Base-by-base conservation (phyloP, 2,113 vertebrate genomes). In the Amia ocellicauda region DNA sequence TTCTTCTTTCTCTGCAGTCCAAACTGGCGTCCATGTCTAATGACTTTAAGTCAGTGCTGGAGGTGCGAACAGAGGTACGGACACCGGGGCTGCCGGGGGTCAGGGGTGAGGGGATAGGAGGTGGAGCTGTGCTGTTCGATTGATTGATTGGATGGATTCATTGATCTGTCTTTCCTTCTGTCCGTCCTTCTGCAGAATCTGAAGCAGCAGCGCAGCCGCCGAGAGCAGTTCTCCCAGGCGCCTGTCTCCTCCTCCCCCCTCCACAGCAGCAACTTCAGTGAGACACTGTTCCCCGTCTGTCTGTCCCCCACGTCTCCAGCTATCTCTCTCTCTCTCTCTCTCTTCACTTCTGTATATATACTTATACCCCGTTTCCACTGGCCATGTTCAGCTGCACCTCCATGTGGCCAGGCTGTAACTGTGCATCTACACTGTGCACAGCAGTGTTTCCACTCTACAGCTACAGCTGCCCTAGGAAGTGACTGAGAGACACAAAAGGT, bases 21-120 rank as follows among this genome's bases (percentile, higher is more conserved):
- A 94, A 94, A 77, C 73, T 97, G 76, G 94, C 94, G 7, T 93
- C 91, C 1, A 97, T 97, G 91, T 97, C 94, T 61, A 97, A 95
- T 53, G 92, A 96, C 80, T 97, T 97, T 81, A 97, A 97, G 73
- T 94, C 93, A 0, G 94, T 97, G 58, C 78, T 97, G 60, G 94
- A 97, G 86, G 93, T 97, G 63, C 88, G 94, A 83, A 97, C 93
- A 55, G 94, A 97, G 91, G 94, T 97, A 68, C 88, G n/a, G n/a
- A n/a, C n/a, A n/a, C 31, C 31, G 1, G 31, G 31, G 31, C 5
- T 5, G 31, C 11, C 11, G 2, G 5, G 31, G 31, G 31, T 5
- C 31, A 36, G 31, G 5, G 5, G 31, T 36, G 11, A 11, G 31
- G 31, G 11, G 31, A 36, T 1, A 11, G 31, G 10, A 36, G 31